Percentiles rank a stretch among this genome's conserved stretches.
Conservation (phyloP, 2,797 vertebrate species). For the Meda fulgida region DNA sequence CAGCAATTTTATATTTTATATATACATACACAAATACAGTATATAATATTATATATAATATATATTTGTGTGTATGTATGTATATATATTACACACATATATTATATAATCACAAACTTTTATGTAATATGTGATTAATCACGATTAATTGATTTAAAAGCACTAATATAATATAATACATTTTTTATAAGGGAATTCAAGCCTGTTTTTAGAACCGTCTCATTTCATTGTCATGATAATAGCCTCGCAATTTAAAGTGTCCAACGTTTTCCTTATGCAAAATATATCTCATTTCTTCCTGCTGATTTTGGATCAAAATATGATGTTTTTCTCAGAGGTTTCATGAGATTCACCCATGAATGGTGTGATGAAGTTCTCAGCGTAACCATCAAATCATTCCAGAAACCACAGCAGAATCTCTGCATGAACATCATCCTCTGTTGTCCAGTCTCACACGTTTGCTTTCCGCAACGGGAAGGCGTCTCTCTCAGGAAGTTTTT, state of each 20-base stretch:
- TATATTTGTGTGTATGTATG: too few relatives aligned
- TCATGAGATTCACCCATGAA: neutral
- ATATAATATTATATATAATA: too few relatives aligned
- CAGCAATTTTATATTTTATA: too few relatives aligned
- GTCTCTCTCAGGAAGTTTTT: constrained; percentile 77
- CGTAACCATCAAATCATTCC: constrained; percentile 14
- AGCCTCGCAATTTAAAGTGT: neutral
- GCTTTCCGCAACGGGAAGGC: constrained; percentile 64
- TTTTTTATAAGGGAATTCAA: neutral
- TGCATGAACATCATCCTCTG: neutral
- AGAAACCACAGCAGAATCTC: neutral
- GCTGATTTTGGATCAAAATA: neutral
- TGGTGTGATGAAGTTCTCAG: neutral
- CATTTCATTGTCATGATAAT: neutral
- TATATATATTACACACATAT: too few relatives aligned
- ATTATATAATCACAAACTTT: too few relatives aligned
- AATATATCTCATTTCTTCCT: neutral
- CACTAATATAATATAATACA: neutral
- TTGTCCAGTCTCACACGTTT: constrained; percentile 59
- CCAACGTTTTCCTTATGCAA: neutral
- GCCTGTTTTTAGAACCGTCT: neutral
- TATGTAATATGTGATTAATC: too few relatives aligned
- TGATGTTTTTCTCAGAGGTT: neutral
- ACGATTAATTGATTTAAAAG: too few relatives aligned
- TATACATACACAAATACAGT: too few relatives aligned